Conservation (phyloP, 2,113 vertebrate genomes). For the Oryzias javanicus region DNA sequence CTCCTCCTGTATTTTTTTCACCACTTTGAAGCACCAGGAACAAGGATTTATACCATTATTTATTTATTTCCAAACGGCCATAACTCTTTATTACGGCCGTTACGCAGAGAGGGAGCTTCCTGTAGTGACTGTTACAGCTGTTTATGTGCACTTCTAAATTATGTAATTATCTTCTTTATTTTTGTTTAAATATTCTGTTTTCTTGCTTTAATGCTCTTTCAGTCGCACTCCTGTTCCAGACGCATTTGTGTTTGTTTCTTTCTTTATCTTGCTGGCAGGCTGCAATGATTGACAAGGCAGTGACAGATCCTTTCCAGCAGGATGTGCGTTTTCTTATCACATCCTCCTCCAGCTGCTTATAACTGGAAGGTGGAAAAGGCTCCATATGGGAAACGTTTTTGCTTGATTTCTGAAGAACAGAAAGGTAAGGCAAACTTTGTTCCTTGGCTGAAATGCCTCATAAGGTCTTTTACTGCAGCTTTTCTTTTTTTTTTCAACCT, state of each 20-base stretch:
- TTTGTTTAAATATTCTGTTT: too few relatives aligned
- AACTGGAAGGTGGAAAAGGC: background rate
- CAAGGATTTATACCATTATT: too few relatives aligned
- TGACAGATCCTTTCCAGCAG: slow-evolving; percentile 33
- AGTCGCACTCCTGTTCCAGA: background rate
- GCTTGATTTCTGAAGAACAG: background rate
- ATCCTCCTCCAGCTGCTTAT: slow-evolving; percentile 42
- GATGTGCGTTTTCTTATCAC: slow-evolving; percentile 62
- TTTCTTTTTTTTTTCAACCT: background rate
- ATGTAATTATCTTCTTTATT: too few relatives aligned
- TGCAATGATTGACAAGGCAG: slow-evolving; percentile 43
- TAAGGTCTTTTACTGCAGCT: slow-evolving; percentile 1
- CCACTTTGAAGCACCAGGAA: too few relatives aligned
- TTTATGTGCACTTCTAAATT: too few relatives aligned
- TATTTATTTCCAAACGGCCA: too few relatives aligned
- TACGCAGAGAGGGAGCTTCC: too few relatives aligned
- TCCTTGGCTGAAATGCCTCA: background rate
- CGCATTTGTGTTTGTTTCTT: slow-evolving; percentile 16
- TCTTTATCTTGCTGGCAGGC: slow-evolving; percentile 10
- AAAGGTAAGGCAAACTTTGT: background rate
- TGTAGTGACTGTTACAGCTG: too few relatives aligned
- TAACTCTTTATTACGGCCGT: too few relatives aligned
- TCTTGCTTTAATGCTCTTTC: too few relatives aligned
- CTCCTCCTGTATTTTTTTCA: too few relatives aligned
- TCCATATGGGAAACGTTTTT: background rate